A percentile compares a stretch with the other conserved stretches of the same genome.
phyloP scores from a whole-genome alignment of 2,113 vertebrate species.

The Trichomycterus rosablanca region DNA sequence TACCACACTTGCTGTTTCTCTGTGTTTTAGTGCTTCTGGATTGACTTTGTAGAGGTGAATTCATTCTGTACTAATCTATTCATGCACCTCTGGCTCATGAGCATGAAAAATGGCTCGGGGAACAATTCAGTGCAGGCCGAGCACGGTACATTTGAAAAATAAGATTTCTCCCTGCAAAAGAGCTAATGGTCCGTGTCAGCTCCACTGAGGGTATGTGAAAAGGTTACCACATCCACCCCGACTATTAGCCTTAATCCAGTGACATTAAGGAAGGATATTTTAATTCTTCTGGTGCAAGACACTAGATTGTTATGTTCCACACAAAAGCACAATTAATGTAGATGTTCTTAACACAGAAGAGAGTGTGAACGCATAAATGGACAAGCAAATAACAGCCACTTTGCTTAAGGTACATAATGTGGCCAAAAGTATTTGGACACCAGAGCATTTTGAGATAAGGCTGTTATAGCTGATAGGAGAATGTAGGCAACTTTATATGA shows the following conservation, averaged over 20 bases:
- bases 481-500: no score
- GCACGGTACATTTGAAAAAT: slow-evolving; percentile 1
- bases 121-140: slow-evolving; percentile 17
- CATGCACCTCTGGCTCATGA: slow-evolving; percentile 14
- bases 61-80: slow-evolving; percentile 13
- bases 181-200: slow-evolving; percentile 29
- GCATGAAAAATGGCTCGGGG: slow-evolving; percentile 11
- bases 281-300: slow-evolving; percentile 16
- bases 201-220: slow-evolving; percentile 28
- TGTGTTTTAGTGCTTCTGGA: neutral
- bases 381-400: no score
- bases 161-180: slow-evolving; percentile 18
- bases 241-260: slow-evolving; percentile 24
- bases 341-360: no score
- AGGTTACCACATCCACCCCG: slow-evolving; percentile 25
- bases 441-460: no score
- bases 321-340: no score
- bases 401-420: no score
- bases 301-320: no score
- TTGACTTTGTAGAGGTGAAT: neutral
- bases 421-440: no score
- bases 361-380: no score
- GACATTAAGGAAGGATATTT: slow-evolving; percentile 28
- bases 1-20: no score
- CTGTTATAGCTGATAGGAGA: no score